These are phyloP conservation scores for Neoascia interrupta DNA, from an alignment of 2,888 invertebrate species.

Conservation along the genomic window DNA sequence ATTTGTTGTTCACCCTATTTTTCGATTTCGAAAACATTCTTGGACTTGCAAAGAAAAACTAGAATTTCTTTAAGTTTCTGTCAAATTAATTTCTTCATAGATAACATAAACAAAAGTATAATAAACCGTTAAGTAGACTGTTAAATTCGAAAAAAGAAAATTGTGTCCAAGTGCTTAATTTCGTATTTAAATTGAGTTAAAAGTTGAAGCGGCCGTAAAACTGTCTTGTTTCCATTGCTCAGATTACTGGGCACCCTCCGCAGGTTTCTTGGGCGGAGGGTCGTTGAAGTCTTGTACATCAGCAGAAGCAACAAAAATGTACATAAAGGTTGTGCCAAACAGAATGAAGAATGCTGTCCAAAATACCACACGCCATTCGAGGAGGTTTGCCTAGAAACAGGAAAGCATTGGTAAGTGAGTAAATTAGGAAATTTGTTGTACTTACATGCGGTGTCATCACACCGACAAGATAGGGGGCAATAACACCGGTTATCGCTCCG, in stretches of 20 bases:
- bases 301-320: slow-evolving; percentile 85
- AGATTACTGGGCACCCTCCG: slow-evolving; percentile 51
- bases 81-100: slow-evolving; percentile 14
- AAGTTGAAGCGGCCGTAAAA: too few species aligned
- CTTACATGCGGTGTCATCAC: slow-evolving; percentile 83
- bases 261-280: slow-evolving; percentile 71
- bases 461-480: slow-evolving; percentile 85
- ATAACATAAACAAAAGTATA: slow-evolving; percentile 46
- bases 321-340: slow-evolving; percentile 84
- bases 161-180: too few species aligned
- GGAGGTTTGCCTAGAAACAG: slow-evolving; percentile 81
- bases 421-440: slow-evolving; percentile 70
- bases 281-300: slow-evolving; percentile 89
- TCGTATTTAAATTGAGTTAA: too few species aligned
- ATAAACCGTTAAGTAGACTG: slow-evolving; percentile 64
- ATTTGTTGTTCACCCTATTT: slow-evolving; percentile 11
- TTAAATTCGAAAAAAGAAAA: slow-evolving; percentile 46
- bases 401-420: neutral
- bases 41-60: slow-evolving; percentile 13
- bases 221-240: too few species aligned
- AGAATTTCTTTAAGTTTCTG: slow-evolving; percentile 28
- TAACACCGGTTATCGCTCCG: slow-evolving; percentile 85
- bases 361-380: slow-evolving; percentile 88
- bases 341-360: slow-evolving; percentile 89
- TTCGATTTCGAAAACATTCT: slow-evolving; percentile 1